Evolutionary conservation across 1,140 invertebrate species (phyloP).

Genomic region (Zaprionus ghesquierei): DNA sequence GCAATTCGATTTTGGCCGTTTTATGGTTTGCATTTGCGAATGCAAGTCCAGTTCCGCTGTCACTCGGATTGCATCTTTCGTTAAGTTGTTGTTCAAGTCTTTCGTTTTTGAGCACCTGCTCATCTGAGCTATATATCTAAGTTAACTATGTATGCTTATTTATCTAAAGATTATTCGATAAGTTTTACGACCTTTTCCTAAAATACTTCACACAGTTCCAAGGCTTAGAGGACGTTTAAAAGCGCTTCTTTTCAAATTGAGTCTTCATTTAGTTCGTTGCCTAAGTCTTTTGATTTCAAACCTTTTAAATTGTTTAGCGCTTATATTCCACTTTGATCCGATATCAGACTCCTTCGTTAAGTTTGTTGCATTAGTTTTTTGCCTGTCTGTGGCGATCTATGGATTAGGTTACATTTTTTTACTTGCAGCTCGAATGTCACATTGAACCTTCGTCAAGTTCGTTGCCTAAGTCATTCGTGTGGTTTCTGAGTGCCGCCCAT

Average conservation of each 20-base stretch:
- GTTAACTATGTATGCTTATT: neutral
- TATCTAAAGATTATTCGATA: too few relatives aligned
- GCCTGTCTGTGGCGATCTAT: neutral
- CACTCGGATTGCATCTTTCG: neutral
- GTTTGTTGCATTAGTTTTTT: neutral
- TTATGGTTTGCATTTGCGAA: neutral
- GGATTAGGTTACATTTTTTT: neutral
- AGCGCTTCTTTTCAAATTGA: too few relatives aligned
- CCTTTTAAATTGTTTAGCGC: too few relatives aligned
- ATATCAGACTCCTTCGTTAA: too few relatives aligned
- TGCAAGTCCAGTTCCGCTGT: neutral
- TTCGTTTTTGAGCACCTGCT: neutral
- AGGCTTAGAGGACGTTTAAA: too few relatives aligned
- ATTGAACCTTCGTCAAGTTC: conserved; percentile 51
- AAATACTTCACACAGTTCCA: too few relatives aligned
- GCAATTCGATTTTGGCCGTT: neutral
- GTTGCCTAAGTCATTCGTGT: conserved; percentile 25
- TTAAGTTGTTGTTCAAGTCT: neutral
- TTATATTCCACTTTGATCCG: too few relatives aligned
- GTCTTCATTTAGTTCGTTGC: neutral
- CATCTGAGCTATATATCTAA: neutral
- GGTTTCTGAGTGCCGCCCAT: conserved; percentile 2
- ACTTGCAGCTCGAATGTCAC: neutral
- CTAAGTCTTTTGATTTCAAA: neutral
- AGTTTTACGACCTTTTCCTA: too few relatives aligned